phyloP scores from a whole-genome alignment of 2,888 invertebrate genomes.

The Cheilosia scutellata region DNA sequence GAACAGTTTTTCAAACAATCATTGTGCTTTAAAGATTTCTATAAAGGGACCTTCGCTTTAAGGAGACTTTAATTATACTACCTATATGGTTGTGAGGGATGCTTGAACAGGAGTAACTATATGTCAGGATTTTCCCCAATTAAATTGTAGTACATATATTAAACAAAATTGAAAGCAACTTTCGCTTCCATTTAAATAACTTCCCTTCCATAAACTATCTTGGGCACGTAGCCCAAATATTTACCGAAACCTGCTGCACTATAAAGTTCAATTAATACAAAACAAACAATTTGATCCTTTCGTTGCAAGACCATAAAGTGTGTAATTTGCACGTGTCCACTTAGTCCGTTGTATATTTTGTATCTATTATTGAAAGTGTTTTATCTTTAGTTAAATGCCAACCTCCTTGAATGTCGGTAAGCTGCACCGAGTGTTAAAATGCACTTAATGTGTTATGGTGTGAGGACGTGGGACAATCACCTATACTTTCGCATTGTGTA shows the following conservation, averaged over 20 bases:
- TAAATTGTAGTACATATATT: no score
- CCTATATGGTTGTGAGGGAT: no score
- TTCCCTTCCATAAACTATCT: not conserved
- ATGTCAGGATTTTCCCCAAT: no score
- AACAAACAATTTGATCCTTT: constrained; percentile 7
- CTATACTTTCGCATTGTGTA: not conserved
- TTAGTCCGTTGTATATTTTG: not conserved
- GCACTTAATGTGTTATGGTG: not conserved
- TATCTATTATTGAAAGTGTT: constrained; percentile 36
- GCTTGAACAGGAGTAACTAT: no score
- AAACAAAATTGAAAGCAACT: no score
- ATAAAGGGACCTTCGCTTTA: not conserved
- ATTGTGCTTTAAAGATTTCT: not conserved
- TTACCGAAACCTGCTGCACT: not conserved
- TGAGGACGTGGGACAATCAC: constrained; percentile 6
- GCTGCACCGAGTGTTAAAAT: constrained; percentile 3
- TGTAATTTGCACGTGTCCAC: not conserved
- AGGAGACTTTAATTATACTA: not conserved
- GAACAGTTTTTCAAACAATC: not conserved
- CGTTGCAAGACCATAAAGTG: not conserved
- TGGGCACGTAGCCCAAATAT: not conserved
- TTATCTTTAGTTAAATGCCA: constrained; percentile 43
- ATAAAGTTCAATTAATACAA: not conserved
- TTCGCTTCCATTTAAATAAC: not conserved
- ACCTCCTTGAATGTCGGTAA: constrained; percentile 14